A percentile compares a stretch with the other conserved stretches of the same genome.
Conservation (phyloP, 1,140 invertebrate genomes). For the Scaptomyza hsui region DNA sequence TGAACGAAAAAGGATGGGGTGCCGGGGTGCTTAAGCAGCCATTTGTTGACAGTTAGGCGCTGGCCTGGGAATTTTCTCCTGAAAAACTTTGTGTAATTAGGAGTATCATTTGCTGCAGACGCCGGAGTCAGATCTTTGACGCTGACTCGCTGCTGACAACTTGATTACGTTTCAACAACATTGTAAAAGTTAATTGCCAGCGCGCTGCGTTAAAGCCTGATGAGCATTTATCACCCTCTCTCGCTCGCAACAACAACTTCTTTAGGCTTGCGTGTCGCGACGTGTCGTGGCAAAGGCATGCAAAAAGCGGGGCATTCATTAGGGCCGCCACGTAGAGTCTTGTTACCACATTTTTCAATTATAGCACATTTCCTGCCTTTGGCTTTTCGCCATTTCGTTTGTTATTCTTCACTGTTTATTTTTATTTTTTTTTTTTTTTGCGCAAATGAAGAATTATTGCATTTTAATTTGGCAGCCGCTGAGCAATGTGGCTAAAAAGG, state of each 20-base stretch:
- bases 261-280: conserved; percentile 45
- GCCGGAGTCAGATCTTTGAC: conserved; percentile 18
- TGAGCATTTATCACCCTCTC: conserved; percentile 76
- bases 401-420: neutral
- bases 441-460: conserved; percentile 83
- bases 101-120: conserved; percentile 61
- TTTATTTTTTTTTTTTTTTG: conserved; percentile 3
- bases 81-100: conserved; percentile 73
- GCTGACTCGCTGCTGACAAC: conserved; percentile 63
- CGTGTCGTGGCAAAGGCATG: conserved; percentile 34
- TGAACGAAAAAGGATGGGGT: neutral
- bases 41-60: conserved; percentile 64
- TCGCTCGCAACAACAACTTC: conserved; percentile 33
- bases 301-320: conserved; percentile 72
- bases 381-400: conserved; percentile 34
- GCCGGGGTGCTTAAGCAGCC: conserved; percentile 34
- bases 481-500: conserved; percentile 36
- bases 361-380: conserved; percentile 73
- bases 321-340: conserved; percentile 74
- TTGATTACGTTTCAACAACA: conserved; percentile 81
- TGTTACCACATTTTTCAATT: conserved; percentile 84
- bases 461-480: conserved; percentile 76
- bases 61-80: conserved; percentile 54
- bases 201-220: conserved; percentile 73
- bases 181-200: conserved; percentile 81